These are phyloP conservation scores for Echiichthys vipera DNA, from an alignment of 2,797 vertebrate species.

Conservation along the genomic window DNA sequence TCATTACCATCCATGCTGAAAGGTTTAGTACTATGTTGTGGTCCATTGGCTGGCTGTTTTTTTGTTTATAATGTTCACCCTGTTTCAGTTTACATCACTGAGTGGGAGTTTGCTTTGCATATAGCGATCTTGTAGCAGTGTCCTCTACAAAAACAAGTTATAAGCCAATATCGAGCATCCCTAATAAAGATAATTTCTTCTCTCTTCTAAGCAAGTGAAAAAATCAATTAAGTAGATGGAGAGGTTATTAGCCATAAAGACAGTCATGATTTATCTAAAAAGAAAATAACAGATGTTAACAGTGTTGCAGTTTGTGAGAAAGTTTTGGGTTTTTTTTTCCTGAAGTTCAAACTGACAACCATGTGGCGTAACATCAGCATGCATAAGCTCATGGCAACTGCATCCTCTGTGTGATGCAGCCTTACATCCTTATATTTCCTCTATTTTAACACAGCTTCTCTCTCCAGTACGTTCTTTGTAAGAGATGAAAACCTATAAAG, in stretches of 20 bases:
- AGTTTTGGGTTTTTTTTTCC: not conserved
- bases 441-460: not conserved
- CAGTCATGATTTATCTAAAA: not conserved
- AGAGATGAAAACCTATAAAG: not conserved
- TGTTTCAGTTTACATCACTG: constrained; percentile 10
- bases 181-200: not conserved
- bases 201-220: not conserved
- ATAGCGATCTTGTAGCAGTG: constrained; percentile 18
- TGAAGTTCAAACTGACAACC: not conserved
- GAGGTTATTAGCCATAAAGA: not conserved
- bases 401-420: not conserved
- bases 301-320: too few relatives aligned
- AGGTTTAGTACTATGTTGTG: constrained; percentile 27
- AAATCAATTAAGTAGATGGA: not conserved
- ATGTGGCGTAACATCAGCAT: not conserved
- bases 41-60: constrained; percentile 6
- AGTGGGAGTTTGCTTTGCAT: constrained; percentile 3
- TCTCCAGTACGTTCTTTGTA: not conserved
- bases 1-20: not conserved
- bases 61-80: not conserved
- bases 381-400: not conserved
- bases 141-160: too few relatives aligned
- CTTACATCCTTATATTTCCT: not conserved
- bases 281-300: not conserved
- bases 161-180: too few relatives aligned